A percentile compares a stretch with the other conserved stretches of the same genome.
These are phyloP conservation scores for Mixornis gularis DNA, from an alignment of 2,113 vertebrate genomes.

Conservation along the genomic window DNA sequence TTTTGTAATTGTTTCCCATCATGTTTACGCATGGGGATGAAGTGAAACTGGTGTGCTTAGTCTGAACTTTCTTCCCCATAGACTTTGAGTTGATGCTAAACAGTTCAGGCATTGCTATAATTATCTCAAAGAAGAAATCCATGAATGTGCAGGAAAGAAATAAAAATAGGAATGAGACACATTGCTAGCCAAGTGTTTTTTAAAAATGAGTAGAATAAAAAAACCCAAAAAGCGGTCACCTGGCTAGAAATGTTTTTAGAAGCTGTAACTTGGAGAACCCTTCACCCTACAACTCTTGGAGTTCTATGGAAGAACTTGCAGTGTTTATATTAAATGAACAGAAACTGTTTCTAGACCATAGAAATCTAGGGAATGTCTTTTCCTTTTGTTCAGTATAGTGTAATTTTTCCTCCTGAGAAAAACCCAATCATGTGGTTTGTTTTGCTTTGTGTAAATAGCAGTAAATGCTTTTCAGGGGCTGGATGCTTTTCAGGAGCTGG, in stretches of 20 bases:
- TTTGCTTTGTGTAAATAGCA: not conserved
- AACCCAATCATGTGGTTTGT: not conserved
- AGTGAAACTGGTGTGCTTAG: not conserved
- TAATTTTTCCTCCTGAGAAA: not conserved
- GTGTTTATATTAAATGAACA: not conserved
- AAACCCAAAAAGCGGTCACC: not conserved
- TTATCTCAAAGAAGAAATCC: not conserved
- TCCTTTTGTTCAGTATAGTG: not conserved
- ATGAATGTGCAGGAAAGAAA: not conserved
- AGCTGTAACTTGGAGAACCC: not conserved
- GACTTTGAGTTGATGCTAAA: not conserved
- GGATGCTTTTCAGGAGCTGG: not conserved
- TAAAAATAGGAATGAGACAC: not conserved
- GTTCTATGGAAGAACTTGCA: not conserved
- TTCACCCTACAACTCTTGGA: not conserved
- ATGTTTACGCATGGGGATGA: not conserved
- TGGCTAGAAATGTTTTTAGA: not conserved
- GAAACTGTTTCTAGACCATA: not conserved
- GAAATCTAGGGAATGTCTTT: not conserved
- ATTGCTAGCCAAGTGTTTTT: not conserved
- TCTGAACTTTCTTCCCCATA: not conserved
- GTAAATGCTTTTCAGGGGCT: not conserved
- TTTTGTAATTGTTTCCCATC: not conserved
- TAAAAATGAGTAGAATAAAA: not conserved
- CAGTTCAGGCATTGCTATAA: not conserved